Conservation (phyloP, 2,113 vertebrate genomes). For the Stigmatopora nigra region DNA sequence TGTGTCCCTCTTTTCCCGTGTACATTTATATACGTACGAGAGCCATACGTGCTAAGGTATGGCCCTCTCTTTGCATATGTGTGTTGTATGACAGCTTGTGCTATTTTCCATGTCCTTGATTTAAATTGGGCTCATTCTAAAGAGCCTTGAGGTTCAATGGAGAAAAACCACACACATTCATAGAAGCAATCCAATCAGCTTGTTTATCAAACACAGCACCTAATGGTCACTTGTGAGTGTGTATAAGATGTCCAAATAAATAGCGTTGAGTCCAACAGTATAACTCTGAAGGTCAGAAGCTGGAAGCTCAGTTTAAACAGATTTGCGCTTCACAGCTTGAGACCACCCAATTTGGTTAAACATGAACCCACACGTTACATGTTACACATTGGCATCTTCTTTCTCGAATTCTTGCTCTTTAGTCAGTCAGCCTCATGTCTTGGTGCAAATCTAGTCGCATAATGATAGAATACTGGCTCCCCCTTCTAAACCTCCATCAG, state of each 20-base stretch:
- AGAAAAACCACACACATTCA: constrained; percentile 64
- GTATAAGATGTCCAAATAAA: constrained; percentile 70
- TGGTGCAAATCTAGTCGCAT: constrained; percentile 30
- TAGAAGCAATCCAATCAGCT: constrained; percentile 71
- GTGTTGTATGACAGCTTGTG: constrained; percentile 14
- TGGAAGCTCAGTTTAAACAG: constrained; percentile 64
- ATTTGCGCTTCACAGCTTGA: constrained; percentile 54
- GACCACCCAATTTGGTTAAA: constrained; percentile 71
- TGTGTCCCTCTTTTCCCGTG: constrained; percentile 15
- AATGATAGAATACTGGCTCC: constrained; percentile 16
- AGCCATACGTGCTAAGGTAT: constrained; percentile 16
- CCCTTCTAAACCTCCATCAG: constrained; percentile 34
- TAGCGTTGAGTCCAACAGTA: constrained; percentile 56
- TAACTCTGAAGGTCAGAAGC: constrained; percentile 63
- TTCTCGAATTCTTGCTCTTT: constrained; percentile 18
- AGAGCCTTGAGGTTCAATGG: constrained; percentile 50
- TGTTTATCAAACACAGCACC: constrained; percentile 75
- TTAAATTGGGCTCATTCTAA: constrained; percentile 45
- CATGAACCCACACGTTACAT: constrained; percentile 48
- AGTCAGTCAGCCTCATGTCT: constrained; percentile 44
- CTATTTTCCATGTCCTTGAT: constrained; percentile 58
- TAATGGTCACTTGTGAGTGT: constrained; percentile 72
- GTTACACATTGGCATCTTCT: constrained; percentile 42
- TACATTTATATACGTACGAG: constrained; percentile 12
- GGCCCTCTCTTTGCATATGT: constrained; percentile 14